Evolutionary conservation across 2,888 invertebrate genomes (phyloP).

Genomic region (Cheilosia pagana): DNA sequence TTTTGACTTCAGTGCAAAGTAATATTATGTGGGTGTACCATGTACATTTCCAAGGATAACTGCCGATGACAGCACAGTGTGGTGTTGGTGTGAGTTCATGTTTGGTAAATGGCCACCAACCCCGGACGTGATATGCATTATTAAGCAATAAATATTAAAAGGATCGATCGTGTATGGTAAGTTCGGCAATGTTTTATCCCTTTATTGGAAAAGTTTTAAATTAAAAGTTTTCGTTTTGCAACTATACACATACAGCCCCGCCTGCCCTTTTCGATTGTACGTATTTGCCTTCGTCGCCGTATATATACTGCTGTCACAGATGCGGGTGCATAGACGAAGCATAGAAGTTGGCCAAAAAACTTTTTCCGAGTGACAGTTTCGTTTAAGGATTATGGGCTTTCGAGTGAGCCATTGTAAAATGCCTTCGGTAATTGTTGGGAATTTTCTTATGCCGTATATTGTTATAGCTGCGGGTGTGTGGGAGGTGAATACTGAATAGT

Average conservation of each 20-base stretch:
- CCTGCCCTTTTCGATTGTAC: slow-evolving; percentile 14
- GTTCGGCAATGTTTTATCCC: slow-evolving; percentile 75
- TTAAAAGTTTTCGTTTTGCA: slow-evolving; percentile 72
- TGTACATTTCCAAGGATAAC: slow-evolving; percentile 39
- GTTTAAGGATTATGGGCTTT: slow-evolving; percentile 72
- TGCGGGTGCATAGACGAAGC: not conserved
- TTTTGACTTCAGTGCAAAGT: slow-evolving; percentile 64
- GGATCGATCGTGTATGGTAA: slow-evolving; percentile 76
- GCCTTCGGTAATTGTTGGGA: slow-evolving; percentile 68
- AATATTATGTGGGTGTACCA: slow-evolving; percentile 57
- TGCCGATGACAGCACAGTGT: slow-evolving; percentile 64
- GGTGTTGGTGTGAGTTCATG: not conserved
- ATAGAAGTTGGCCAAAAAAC: slow-evolving; percentile 55
- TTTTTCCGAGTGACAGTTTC: slow-evolving; percentile 73
- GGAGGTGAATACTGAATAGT: slow-evolving; percentile 9
- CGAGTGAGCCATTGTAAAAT: slow-evolving; percentile 66
- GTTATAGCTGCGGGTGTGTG: not conserved
- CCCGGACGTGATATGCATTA: slow-evolving; percentile 75
- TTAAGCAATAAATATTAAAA: slow-evolving; percentile 76
- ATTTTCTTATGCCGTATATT: slow-evolving; percentile 28
- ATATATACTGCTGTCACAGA: slow-evolving; percentile 59
- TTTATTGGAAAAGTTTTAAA: slow-evolving; percentile 76
- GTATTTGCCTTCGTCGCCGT: slow-evolving; percentile 48
- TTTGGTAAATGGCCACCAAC: slow-evolving; percentile 51
- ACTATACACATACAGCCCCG: not conserved